Conservation (phyloP, 2,888 invertebrate species). For the Gymnocheta viridis region DNA sequence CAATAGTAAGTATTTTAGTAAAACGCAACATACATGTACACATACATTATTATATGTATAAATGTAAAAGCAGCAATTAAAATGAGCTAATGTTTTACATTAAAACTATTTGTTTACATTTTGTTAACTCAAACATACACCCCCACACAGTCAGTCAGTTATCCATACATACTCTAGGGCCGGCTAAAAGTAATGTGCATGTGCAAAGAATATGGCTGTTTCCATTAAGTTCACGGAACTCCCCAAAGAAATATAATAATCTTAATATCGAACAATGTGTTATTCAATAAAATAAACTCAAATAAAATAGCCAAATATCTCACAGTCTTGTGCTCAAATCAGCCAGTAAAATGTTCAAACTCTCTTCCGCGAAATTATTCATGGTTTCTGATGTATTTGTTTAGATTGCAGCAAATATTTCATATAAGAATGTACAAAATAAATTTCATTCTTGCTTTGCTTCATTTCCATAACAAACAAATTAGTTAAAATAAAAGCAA, state of each 20-base stretch:
- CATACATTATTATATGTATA: background rate
- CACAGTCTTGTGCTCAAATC: too few relatives aligned
- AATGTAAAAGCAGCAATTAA: background rate
- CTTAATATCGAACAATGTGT: background rate
- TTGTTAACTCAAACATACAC: conserved; percentile 7
- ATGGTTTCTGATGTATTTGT: too few relatives aligned
- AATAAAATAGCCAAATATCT: too few relatives aligned
- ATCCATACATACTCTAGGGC: conserved; percentile 5
- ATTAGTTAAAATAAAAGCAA: too few relatives aligned
- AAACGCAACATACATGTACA: background rate
- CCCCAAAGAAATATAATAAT: too few relatives aligned
- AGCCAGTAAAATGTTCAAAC: too few relatives aligned
- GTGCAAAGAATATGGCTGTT: background rate
- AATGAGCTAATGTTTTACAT: background rate
- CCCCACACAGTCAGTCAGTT: background rate
- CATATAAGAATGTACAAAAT: too few relatives aligned
- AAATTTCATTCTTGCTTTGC: too few relatives aligned
- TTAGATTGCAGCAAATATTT: too few relatives aligned
- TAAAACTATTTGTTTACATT: conserved; percentile 45
- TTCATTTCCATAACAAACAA: too few relatives aligned
- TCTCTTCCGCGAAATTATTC: too few relatives aligned
- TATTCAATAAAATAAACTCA: too few relatives aligned
- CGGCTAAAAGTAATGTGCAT: conserved; percentile 16
- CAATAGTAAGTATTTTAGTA: background rate
- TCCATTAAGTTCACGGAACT: background rate